Percentiles rank a stretch among this genome's conserved stretches.
phyloP scores from a whole-genome alignment of 2,888 invertebrate species.

The Synanthedon vespiformis region DNA sequence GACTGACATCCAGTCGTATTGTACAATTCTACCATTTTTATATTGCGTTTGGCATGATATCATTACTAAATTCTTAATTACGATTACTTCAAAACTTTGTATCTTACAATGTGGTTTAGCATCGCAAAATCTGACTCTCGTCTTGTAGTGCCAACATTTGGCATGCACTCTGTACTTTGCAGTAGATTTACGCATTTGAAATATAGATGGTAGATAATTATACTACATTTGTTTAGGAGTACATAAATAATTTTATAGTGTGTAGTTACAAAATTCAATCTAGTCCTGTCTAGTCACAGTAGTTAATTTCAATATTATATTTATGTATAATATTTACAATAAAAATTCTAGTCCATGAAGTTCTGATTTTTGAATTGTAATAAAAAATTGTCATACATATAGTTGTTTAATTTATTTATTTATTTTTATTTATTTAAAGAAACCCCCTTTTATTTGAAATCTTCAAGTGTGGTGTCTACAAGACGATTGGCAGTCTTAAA shows the following conservation, averaged over 20 bases:
- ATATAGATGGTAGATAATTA: background rate
- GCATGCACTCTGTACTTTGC: constrained; percentile 37
- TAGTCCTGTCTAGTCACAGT: constrained; percentile 59
- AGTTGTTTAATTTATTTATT: constrained; percentile 55
- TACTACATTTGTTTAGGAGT: constrained; percentile 7
- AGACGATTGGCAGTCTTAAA: constrained; percentile 51
- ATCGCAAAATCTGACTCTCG: constrained; percentile 48
- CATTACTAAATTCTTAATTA: constrained; percentile 60
- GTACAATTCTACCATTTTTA: constrained; percentile 61
- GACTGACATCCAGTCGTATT: constrained; percentile 65
- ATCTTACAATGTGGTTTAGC: constrained; percentile 47
- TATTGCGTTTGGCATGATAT: constrained; percentile 69
- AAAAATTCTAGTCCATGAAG: constrained; percentile 30
- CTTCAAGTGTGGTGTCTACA: constrained; percentile 31
- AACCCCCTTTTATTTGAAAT: constrained; percentile 11
- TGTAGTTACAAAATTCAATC: constrained; percentile 25
- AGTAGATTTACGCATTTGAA: constrained; percentile 32
- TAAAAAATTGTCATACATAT: constrained; percentile 39
- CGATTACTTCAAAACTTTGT: constrained; percentile 53
- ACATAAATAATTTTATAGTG: constrained; percentile 23
- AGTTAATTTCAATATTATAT: constrained; percentile 7
- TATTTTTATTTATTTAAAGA: constrained; percentile 4
- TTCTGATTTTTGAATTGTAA: constrained; percentile 36
- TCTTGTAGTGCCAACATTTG: constrained; percentile 62
- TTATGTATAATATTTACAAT: constrained; percentile 11